Evolutionary conservation across 1,140 invertebrate species (phyloP).

Genomic region (Neodiprion lecontei): DNA sequence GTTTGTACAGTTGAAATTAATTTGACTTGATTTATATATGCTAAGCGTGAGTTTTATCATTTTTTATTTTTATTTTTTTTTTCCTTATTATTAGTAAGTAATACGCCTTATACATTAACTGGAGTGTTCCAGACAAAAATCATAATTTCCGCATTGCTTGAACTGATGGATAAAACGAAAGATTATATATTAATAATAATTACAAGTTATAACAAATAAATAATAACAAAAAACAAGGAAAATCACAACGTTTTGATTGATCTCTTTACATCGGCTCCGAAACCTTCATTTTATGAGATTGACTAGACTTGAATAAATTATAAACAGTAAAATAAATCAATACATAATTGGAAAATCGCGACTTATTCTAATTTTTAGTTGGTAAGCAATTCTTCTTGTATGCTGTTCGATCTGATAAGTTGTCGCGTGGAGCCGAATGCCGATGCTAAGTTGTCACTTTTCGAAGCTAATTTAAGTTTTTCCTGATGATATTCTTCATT

Average conservation of each 20-base stretch:
- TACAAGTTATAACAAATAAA: slow-evolving; percentile 54
- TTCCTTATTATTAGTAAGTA: slow-evolving; percentile 3
- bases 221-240: slow-evolving; percentile 54
- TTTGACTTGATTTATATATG: background rate
- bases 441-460: slow-evolving; percentile 63
- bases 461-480: slow-evolving; percentile 66
- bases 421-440: slow-evolving; percentile 63
- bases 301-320: slow-evolving; percentile 31
- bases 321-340: slow-evolving; percentile 37
- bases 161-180: slow-evolving; percentile 12
- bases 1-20: slow-evolving; percentile 16
- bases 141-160: background rate
- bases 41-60: background rate
- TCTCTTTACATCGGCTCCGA: background rate
- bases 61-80: slow-evolving; percentile 5
- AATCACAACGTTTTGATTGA: slow-evolving; percentile 36
- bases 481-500: slow-evolving; percentile 76
- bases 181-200: slow-evolving; percentile 36
- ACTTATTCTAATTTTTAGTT: slow-evolving; percentile 50
- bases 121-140: slow-evolving; percentile 8
- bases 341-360: slow-evolving; percentile 45
- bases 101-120: background rate
- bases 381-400: slow-evolving; percentile 80
- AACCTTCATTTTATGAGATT: slow-evolving; percentile 21
- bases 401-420: slow-evolving; percentile 78